Evolutionary conservation across 2,888 invertebrate species (phyloP).

Genomic region (Eremobia ochroleuca): DNA sequence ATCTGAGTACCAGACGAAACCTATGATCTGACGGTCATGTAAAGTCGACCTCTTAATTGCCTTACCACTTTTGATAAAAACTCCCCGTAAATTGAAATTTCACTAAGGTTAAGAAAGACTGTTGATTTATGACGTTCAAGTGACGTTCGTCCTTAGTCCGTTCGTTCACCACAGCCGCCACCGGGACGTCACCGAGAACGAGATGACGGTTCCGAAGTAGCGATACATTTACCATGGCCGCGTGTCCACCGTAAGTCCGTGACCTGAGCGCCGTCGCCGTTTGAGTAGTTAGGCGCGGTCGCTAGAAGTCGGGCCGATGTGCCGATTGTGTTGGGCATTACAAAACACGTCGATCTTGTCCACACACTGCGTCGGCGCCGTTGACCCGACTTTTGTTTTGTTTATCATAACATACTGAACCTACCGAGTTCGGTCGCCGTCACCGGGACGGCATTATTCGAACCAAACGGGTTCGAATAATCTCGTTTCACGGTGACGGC

Average conservation of each 20-base stretch:
- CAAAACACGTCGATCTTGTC: no score
- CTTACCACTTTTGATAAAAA: neutral
- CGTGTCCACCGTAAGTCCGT: neutral
- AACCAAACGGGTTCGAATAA: neutral
- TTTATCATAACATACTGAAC: neutral
- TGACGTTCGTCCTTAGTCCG: neutral
- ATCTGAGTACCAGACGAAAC: neutral
- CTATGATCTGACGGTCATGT: neutral
- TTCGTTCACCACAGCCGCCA: neutral
- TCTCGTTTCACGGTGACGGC: neutral
- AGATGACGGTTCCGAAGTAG: neutral
- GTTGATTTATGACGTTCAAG: neutral
- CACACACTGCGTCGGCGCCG: no score
- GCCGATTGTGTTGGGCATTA: no score
- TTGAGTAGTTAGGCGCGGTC: no score
- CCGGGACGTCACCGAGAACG: neutral
- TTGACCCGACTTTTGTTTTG: neutral
- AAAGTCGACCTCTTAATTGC: neutral
- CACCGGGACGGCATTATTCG: neutral
- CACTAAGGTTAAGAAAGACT: neutral
- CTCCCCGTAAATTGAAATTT: neutral
- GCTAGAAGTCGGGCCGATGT: no score
- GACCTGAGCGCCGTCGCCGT: neutral
- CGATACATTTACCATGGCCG: neutral
- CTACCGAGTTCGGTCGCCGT: neutral